These are phyloP conservation scores for Sesamia inferens DNA, from an alignment of 2,888 invertebrate species.

Conservation along the genomic window DNA sequence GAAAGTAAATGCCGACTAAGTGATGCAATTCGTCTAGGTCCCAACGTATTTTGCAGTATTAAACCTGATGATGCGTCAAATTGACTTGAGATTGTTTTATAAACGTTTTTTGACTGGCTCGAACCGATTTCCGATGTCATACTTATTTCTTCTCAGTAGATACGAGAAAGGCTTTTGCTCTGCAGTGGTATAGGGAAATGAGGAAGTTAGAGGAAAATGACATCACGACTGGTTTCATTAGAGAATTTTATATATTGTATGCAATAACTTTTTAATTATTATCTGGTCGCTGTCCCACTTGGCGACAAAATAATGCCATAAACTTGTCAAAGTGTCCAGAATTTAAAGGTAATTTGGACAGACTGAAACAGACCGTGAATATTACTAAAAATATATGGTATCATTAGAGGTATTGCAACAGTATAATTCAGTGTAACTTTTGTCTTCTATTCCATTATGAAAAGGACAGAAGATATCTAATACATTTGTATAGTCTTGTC, in stretches of 20 bases:
- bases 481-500: no score
- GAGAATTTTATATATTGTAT: not conserved
- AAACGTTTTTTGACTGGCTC: not conserved
- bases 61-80: conserved; percentile 31
- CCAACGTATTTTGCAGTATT: not conserved
- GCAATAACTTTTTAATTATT: not conserved
- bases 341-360: no score
- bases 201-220: not conserved
- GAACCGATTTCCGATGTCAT: not conserved
- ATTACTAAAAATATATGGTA: not conserved
- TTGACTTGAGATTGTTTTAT: conserved; percentile 12
- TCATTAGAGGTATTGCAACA: not conserved
- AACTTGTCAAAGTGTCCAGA: no score
- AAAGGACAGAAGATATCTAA: no score
- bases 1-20: not conserved
- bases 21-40: conserved; percentile 15
- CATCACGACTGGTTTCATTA: not conserved
- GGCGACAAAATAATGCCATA: no score
- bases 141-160: not conserved
- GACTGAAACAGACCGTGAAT: no score
- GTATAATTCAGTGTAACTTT: no score
- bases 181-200: not conserved
- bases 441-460: no score
- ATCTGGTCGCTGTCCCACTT: no score
- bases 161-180: not conserved